Evolutionary conservation across 2,888 invertebrate species (phyloP), one percentile per base, ranked within the genome.

Genomic region (Plagodis pulveraria): DNA sequence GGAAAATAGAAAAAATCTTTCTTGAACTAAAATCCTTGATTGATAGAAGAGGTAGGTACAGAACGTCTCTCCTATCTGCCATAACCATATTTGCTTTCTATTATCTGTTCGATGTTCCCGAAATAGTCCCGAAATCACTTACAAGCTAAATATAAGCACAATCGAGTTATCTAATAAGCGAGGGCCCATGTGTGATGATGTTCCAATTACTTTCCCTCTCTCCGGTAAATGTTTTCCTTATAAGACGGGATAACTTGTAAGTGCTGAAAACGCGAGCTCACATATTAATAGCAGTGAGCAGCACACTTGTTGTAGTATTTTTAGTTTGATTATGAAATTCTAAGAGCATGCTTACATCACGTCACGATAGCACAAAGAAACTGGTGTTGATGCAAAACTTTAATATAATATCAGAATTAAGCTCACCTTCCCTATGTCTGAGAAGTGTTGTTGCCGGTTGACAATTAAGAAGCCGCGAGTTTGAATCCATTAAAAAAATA

Each of bases 101-200:
- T 53, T 53, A 38, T 33, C 50, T 35, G 34, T 11, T 58, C 40
- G 49, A 38, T 43, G 50, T 44, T 51, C 42, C 52, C 48, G 33
- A 56, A 48, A 62, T 58, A 55, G 56, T 35, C 43, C 42, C 22
- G 55, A 50, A 57, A 63, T 64, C 56, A 58, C 59, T 60, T 58
- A 65, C 56, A 62, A 46, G 5, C 49, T 40, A 43, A 54, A 58
- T 52, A 67, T 56, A 62, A 53, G 58, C 50, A 62, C 51, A 67
- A 66, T 64, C 59, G 58, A 60, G 50, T 69, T 62, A 72, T 62
- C 62, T 58, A 70, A 72, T 67, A 67, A 65, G 44, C 61, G 50
- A 52, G 53, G 52, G 66, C 72, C 60, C 69, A 73, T 70, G 67
- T 69, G 66, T 62, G 67, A 75, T 75, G 69, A 75, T 73, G 74